Conservation (phyloP, 2,888 invertebrate genomes). For the Netelia virgata region DNA sequence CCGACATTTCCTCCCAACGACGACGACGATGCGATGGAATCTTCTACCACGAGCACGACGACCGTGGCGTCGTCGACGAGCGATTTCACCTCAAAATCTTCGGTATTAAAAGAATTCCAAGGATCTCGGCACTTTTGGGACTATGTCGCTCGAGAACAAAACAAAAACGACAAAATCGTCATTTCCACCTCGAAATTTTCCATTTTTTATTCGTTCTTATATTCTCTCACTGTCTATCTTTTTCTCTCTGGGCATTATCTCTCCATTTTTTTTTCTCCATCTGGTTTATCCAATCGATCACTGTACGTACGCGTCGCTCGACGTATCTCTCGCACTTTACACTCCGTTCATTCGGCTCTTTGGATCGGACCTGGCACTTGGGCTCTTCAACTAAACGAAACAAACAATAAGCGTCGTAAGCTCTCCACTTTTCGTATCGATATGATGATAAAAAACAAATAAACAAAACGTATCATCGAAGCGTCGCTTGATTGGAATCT, state of each 20-base stretch:
- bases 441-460: conserved; percentile 3
- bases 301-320: conserved; percentile 30
- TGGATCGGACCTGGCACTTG: conserved; percentile 23
- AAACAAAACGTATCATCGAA: conserved; percentile 5
- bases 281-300: conserved; percentile 1
- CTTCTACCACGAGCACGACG: conserved; percentile 69
- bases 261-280: background rate
- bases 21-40: conserved; percentile 84
- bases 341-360: conserved; percentile 36
- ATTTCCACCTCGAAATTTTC: conserved; percentile 16
- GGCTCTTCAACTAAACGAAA: background rate
- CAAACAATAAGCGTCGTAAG: conserved; percentile 16
- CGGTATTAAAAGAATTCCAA: conserved; percentile 62
- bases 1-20: conserved; percentile 90
- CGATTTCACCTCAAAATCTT: conserved; percentile 66
- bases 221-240: conserved; percentile 34
- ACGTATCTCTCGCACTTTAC: conserved; percentile 18
- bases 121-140: conserved; percentile 73
- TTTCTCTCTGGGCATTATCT: conserved; percentile 31
- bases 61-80: conserved; percentile 64
- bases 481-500: conserved; percentile 49
- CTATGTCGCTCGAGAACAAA: conserved; percentile 73
- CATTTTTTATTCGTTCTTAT: conserved; percentile 47
- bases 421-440: conserved; percentile 32
- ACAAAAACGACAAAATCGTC: conserved; percentile 21